Conservation (phyloP, 2,797 vertebrate genomes). For the Enteromius viviparus region DNA sequence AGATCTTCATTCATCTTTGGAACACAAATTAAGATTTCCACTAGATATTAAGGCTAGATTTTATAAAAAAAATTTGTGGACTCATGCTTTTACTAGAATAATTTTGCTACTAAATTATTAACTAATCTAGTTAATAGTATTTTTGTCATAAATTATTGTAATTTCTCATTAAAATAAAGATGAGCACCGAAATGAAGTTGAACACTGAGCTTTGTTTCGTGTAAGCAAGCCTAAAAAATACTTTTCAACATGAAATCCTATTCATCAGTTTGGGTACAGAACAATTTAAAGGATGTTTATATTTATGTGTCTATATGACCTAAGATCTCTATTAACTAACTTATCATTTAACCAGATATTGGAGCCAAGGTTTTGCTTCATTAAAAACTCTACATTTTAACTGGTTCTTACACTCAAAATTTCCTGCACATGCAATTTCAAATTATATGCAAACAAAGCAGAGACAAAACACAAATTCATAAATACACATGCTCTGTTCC, state of each 20-base stretch:
- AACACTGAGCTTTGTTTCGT: no score
- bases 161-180: no score
- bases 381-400: background rate
- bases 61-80: no score
- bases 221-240: background rate
- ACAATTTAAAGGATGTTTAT: background rate
- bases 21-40: no score
- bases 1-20: no score
- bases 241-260: background rate
- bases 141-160: no score
- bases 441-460: conserved; percentile 3
- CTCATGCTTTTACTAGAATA: no score
- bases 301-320: background rate
- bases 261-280: background rate
- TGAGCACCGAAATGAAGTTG: no score
- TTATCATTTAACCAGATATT: background rate
- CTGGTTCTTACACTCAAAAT: background rate
- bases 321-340: background rate
- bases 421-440: background rate
- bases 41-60: no score
- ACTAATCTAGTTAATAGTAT: no score
- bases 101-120: no score
- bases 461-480: background rate
- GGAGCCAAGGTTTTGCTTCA: background rate
- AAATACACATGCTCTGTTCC: conserved; percentile 19